phyloP scores from a whole-genome alignment of 2,888 invertebrate species.

The Luperina testacea region DNA sequence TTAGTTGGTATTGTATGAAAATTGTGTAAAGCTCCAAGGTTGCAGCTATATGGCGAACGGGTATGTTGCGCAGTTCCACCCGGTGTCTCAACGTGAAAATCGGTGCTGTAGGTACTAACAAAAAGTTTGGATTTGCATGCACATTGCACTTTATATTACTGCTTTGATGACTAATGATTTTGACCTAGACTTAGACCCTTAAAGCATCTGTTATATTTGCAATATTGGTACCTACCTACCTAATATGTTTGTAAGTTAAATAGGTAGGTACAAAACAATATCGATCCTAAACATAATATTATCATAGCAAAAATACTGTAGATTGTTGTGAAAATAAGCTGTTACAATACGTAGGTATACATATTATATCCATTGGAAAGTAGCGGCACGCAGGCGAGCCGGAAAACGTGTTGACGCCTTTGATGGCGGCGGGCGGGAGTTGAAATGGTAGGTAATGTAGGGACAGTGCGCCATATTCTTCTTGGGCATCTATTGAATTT shows the following conservation, averaged over 20 bases:
- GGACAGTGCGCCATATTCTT: background rate
- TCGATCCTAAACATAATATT: background rate
- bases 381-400: background rate
- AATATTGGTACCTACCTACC: background rate
- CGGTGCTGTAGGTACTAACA: constrained; percentile 40
- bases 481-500: background rate
- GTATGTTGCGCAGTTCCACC: constrained; percentile 80
- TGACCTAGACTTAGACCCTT: background rate
- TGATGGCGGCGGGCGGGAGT: background rate
- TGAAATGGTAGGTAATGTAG: background rate
- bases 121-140: constrained; percentile 50
- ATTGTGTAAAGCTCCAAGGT: constrained; percentile 89
- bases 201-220: background rate
- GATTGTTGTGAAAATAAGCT: constrained; percentile 13
- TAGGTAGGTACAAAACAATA: background rate
- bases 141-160: constrained; percentile 3
- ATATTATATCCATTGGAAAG: background rate
- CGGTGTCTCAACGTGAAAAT: constrained; percentile 80
- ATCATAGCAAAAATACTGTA: background rate
- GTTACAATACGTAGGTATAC: constrained; percentile 10
- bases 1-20: constrained; percentile 83
- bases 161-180: background rate
- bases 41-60: constrained; percentile 77
- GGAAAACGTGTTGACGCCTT: background rate
- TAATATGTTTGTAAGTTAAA: too few species aligned